Percentiles rank a stretch among this genome's conserved stretches.
Conservation (phyloP, 2,888 invertebrate species). For the Pterostichus madidus region DNA sequence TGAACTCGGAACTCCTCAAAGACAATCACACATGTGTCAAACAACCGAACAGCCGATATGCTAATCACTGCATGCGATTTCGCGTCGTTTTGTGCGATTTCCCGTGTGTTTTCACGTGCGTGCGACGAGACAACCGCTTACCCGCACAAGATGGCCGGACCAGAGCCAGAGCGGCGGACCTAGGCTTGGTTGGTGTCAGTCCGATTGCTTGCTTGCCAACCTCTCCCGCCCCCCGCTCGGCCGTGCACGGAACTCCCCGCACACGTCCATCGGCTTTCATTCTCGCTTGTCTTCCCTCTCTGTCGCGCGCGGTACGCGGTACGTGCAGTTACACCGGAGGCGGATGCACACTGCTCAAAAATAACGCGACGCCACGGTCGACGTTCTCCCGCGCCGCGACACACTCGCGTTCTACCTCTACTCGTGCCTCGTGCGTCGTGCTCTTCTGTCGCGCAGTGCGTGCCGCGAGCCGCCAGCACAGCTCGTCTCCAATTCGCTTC, state of each 20-base stretch:
- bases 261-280: slow-evolving; percentile 77
- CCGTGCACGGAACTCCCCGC: slow-evolving; percentile 77
- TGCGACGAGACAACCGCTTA: slow-evolving; percentile 61
- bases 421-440: neutral
- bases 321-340: slow-evolving; percentile 76
- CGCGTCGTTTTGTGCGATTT: slow-evolving; percentile 48
- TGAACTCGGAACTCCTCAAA: neutral
- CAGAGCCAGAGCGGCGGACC: slow-evolving; percentile 70
- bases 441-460: neutral
- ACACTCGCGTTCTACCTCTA: neutral
- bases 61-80: slow-evolving; percentile 24
- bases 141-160: slow-evolving; percentile 77
- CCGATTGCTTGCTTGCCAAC: slow-evolving; percentile 74
- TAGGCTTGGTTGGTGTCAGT: slow-evolving; percentile 76
- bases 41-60: slow-evolving; percentile 5
- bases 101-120: slow-evolving; percentile 57
- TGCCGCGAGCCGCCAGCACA: neutral
- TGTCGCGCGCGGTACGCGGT: slow-evolving; percentile 73
- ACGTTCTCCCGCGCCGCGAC: neutral
- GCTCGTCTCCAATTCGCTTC: slow-evolving; percentile 19
- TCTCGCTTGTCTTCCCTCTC: slow-evolving; percentile 76
- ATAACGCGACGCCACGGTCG: slow-evolving; percentile 67
- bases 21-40: slow-evolving; percentile 51
- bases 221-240: slow-evolving; percentile 72
- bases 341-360: slow-evolving; percentile 77